Percentiles rank a stretch among this genome's conserved stretches.
These are phyloP conservation scores for Cherax destructor DNA, from an alignment of 1,140 invertebrate species.

Conservation along the genomic window DNA sequence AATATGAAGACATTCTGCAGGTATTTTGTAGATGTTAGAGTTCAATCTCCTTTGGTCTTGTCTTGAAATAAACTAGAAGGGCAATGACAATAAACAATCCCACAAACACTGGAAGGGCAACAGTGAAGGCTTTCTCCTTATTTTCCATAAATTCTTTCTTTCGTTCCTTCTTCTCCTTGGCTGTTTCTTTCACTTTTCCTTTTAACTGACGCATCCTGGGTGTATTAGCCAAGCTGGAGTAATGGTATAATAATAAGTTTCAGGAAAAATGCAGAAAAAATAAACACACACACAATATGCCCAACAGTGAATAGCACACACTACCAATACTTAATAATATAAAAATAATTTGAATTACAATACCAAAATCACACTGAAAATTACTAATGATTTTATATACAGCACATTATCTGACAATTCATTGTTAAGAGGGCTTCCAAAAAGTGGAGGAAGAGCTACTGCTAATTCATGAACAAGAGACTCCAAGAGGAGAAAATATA, in stretches of 20 bases:
- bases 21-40: constrained; percentile 12
- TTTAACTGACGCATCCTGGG: constrained; percentile 85
- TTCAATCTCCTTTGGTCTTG: constrained; percentile 79
- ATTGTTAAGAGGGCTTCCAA: no score
- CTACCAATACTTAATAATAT: no score
- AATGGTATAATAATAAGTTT: not conserved
- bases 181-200: constrained; percentile 87
- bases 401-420: no score
- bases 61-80: constrained; percentile 86
- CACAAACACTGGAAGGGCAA: constrained; percentile 84
- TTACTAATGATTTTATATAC: no score
- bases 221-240: not conserved
- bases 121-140: constrained; percentile 84
- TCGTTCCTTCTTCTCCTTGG: constrained; percentile 87
- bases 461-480: no score
- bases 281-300: no score
- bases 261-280: not conserved
- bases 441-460: no score
- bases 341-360: no score
- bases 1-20: no score
- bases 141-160: constrained; percentile 88
- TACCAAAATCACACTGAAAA: no score
- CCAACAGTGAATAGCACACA: no score
- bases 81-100: constrained; percentile 84
- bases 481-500: no score